Evolutionary conservation across 2,888 invertebrate genomes (phyloP), one percentile per base, ranked within the genome.

Genomic region (Lysandra coridon): DNA sequence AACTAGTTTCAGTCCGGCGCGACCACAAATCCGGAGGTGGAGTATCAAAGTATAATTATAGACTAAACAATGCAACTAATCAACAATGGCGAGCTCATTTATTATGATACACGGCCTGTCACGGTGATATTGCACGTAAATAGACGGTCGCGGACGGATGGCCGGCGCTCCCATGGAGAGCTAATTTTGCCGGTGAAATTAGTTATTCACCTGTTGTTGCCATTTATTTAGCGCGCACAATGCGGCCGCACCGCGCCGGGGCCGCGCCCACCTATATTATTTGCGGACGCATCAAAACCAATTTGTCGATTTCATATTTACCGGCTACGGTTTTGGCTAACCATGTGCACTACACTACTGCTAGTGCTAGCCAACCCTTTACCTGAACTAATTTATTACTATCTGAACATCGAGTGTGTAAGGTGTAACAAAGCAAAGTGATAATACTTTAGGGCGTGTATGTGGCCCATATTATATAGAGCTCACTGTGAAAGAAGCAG

Each of bases 141-240:
- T 87, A 88, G 86, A 86, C 93, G 92, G 92, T 90, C 88, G 89
- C 84, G 87, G 87, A 90, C 90, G 87, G 88, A 90, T 92, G 92
- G 90, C 93, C 92, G 91, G 90, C 91, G 91, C 92, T 91, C 90
- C 94, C 93, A 93, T 91, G 89, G 87, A 90, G 87, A 90, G 91
- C 91, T 94, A 92, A 92, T 92, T 92, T 93, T 93, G 93, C 92
- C 89, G 92, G 92, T 91, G 91, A 94, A 94, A 94, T 94, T 93
- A 94, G 92, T 93, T 91, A 92, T 93, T 94, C 93, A 94, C 94
- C 94, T 94, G 94, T 92, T 93, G 92, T 92, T 93, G 93, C 90
- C 91, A 93, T 94, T 94, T 94, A 93, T 93, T 85, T 91, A 91
- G 90, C 90, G 88, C 84, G 87, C 86, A 94, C 94, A 94, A 94